Evolutionary conservation across 2,888 invertebrate genomes (phyloP).

Genomic region (Drosophila austrosaltans): DNA sequence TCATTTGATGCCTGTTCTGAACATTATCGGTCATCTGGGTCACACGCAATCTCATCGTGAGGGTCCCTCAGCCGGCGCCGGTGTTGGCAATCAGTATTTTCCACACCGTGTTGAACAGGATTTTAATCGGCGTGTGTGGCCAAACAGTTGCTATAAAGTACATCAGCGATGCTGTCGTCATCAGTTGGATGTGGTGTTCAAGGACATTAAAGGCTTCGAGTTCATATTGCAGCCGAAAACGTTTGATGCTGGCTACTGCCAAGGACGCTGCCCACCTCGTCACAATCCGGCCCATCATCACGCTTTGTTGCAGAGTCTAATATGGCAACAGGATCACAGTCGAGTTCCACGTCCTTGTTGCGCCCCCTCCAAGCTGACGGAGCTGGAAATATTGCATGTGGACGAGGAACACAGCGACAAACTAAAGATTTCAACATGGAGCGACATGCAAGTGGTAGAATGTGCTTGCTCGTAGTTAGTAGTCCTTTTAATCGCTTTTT

Average conservation of each 20-base stretch:
- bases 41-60: constrained; percentile 57
- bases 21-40: constrained; percentile 80
- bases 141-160: constrained; percentile 85
- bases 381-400: constrained; percentile 87
- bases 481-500: background rate
- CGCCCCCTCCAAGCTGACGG: constrained; percentile 87
- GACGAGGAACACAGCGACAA: constrained; percentile 86
- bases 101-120: constrained; percentile 38
- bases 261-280: constrained; percentile 87
- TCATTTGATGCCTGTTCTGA: constrained; percentile 79
- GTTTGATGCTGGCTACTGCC: constrained; percentile 89
- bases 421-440: constrained; percentile 88
- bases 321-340: constrained; percentile 86
- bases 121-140: constrained; percentile 48
- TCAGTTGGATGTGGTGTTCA: constrained; percentile 87
- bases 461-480: constrained; percentile 87
- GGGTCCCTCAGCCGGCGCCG: background rate
- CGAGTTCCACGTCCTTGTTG: constrained; percentile 87
- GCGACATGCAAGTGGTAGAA: constrained; percentile 88
- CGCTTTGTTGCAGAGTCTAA: constrained; percentile 88
- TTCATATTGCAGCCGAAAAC: constrained; percentile 88
- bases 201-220: constrained; percentile 87
- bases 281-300: constrained; percentile 89
- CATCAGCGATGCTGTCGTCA: constrained; percentile 87
- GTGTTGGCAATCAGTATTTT: constrained; percentile 52